Percentiles rank a stretch among this genome's conserved stretches.
These are phyloP conservation scores for Dasypus novemcinctus DNA, from an alignment of 2,113 vertebrate genomes.

Conservation along the genomic window DNA sequence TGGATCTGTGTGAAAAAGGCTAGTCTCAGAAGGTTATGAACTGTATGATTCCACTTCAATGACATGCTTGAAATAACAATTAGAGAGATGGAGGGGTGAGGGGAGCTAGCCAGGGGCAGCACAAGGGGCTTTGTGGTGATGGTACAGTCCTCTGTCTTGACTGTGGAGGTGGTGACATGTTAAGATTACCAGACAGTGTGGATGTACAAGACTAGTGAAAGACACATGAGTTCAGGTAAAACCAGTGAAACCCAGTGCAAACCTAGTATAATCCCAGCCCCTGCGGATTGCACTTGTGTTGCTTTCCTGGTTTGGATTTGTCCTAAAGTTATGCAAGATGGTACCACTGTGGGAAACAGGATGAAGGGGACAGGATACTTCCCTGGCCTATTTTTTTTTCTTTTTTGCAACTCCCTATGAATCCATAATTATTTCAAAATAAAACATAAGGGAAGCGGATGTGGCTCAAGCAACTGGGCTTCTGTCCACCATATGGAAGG, in stretches of 20 bases:
- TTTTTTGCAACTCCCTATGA: neutral
- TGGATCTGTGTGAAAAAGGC: neutral
- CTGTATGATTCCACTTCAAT: neutral
- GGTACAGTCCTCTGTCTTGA: neutral
- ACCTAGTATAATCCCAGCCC: too few species aligned
- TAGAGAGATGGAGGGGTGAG: neutral
- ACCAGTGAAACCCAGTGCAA: neutral
- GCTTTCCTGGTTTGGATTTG: neutral
- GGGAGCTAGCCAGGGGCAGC: neutral
- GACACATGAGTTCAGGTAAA: neutral
- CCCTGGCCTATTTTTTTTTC: neutral
- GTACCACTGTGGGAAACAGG: neutral
- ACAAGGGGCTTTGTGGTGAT: too few species aligned
- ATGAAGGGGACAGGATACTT: neutral
- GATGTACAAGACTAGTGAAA: neutral
- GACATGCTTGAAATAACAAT: neutral
- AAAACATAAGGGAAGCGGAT: too few species aligned
- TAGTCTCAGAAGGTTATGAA: neutral
- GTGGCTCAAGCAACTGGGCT: too few species aligned
- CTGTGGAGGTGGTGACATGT: rapidly evolving
- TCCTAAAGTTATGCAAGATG: neutral
- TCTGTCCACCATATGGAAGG: too few species aligned
- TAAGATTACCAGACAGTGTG: too few species aligned
- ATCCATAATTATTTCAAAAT: neutral
- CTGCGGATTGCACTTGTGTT: neutral